These are phyloP conservation scores for Cyprinodon diabolis DNA, from an alignment of 2,797 vertebrate genomes.

Conservation along the genomic window DNA sequence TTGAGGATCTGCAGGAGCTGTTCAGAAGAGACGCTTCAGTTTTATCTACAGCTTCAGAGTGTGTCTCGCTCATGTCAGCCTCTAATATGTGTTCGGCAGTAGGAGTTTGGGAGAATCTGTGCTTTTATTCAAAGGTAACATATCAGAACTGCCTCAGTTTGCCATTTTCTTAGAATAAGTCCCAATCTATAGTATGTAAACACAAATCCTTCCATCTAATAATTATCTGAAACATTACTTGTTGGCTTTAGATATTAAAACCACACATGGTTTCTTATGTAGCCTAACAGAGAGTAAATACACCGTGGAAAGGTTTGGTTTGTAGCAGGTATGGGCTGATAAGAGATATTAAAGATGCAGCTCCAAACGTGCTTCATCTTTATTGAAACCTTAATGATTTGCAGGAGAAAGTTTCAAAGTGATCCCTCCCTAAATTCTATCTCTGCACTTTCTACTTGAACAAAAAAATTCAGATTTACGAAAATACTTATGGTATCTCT, in stretches of 20 bases:
- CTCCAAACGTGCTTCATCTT: not conserved
- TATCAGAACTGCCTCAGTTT: conserved; percentile 13
- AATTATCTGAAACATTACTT: not conserved
- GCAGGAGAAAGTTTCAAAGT: not conserved
- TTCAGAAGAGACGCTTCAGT: conserved; percentile 34
- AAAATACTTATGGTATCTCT: not conserved
- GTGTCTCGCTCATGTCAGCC: conserved; percentile 23
- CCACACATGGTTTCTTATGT: not conserved
- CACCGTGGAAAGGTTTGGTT: not conserved
- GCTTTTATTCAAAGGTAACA: conserved; percentile 22
- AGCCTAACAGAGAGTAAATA: not conserved
- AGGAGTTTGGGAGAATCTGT: conserved; percentile 16
- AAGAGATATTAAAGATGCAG: not conserved
- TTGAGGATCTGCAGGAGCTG: conserved; percentile 1
- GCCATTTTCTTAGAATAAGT: not conserved
- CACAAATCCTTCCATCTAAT: not conserved
- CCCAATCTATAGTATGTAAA: not conserved
- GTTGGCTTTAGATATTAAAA: too few species aligned
- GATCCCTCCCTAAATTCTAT: not conserved
- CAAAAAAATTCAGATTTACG: not conserved
- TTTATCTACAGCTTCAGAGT: conserved; percentile 45
- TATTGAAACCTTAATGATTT: not conserved
- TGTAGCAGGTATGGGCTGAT: not conserved
- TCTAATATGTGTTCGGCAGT: not conserved
- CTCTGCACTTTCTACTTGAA: not conserved